Evolutionary conservation across 2,113 vertebrate genomes (phyloP).

Genomic region (Zootoca vivipara): DNA sequence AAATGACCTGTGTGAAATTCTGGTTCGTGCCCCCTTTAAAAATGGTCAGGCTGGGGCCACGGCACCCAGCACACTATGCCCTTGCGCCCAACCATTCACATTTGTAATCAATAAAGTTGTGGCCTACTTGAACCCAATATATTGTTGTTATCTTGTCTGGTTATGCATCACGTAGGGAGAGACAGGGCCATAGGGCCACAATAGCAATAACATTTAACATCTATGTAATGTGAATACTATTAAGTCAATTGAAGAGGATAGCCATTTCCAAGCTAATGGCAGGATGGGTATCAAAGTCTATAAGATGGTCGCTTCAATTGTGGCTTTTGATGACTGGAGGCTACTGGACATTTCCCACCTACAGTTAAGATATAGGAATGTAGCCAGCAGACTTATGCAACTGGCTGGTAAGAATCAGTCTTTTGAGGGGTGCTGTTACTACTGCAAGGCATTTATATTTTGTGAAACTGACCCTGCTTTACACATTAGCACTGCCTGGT

Average conservation of each 20-base stretch:
- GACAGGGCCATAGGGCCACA: no score
- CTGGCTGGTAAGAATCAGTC: not conserved
- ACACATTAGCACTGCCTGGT: not conserved
- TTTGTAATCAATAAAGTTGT: no score
- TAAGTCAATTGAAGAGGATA: not conserved
- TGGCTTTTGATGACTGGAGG: not conserved
- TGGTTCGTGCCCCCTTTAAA: no score
- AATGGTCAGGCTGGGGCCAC: no score
- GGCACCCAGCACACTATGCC: no score
- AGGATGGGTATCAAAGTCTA: not conserved
- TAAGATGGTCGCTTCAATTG: not conserved
- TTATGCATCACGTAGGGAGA: no score
- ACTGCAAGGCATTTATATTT: not conserved
- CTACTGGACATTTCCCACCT: no score
- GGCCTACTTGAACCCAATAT: no score
- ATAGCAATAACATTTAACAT: no score
- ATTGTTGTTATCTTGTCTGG: no score
- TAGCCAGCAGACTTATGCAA: not conserved
- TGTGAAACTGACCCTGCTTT: not conserved
- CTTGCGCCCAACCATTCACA: no score
- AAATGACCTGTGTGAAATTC: no score
- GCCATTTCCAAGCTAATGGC: not conserved
- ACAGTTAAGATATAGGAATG: not conserved
- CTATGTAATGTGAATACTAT: not conserved
- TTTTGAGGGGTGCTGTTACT: not conserved